Evolutionary conservation across 2,113 vertebrate genomes (phyloP).

Genomic region (Chionodraco myersi): DNA sequence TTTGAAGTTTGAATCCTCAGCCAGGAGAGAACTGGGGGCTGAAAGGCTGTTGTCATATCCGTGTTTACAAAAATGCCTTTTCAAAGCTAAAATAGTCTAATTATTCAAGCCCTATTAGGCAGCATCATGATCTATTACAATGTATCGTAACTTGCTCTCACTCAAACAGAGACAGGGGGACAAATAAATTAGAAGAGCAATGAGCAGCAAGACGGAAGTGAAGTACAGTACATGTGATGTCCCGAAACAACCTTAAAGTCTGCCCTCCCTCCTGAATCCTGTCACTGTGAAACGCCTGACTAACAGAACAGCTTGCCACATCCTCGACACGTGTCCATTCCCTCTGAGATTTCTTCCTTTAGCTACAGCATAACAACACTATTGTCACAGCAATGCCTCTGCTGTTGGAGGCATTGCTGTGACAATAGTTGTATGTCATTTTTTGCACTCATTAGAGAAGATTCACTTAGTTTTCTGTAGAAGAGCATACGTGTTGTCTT

Average conservation of each 20-base stretch:
- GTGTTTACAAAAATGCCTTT: slow-evolving; percentile 65
- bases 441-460: slow-evolving; percentile 6
- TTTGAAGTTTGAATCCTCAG: slow-evolving; percentile 67
- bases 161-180: slow-evolving; percentile 16
- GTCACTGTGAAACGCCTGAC: slow-evolving; percentile 31
- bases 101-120: slow-evolving; percentile 64
- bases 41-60: slow-evolving; percentile 54
- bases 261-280: slow-evolving; percentile 20
- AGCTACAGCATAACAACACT: slow-evolving; percentile 21
- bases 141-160: slow-evolving; percentile 53
- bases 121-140: slow-evolving; percentile 56
- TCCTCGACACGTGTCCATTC: slow-evolving; percentile 51
- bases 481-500: background rate
- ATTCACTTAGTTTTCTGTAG: slow-evolving; percentile 13
- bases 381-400: slow-evolving; percentile 15
- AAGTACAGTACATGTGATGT: slow-evolving; percentile 21
- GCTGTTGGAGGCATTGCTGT: slow-evolving; percentile 16
- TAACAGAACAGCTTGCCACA: slow-evolving; percentile 51
- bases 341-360: slow-evolving; percentile 35
- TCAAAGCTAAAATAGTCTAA: slow-evolving; percentile 61
- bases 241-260: slow-evolving; percentile 39
- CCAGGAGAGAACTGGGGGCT: slow-evolving; percentile 48
- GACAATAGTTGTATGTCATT: background rate
- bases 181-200: slow-evolving; percentile 33
- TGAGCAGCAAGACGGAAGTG: background rate